Conservation (phyloP, 2,888 invertebrate genomes). For the Brachynemurus nebulosus region DNA sequence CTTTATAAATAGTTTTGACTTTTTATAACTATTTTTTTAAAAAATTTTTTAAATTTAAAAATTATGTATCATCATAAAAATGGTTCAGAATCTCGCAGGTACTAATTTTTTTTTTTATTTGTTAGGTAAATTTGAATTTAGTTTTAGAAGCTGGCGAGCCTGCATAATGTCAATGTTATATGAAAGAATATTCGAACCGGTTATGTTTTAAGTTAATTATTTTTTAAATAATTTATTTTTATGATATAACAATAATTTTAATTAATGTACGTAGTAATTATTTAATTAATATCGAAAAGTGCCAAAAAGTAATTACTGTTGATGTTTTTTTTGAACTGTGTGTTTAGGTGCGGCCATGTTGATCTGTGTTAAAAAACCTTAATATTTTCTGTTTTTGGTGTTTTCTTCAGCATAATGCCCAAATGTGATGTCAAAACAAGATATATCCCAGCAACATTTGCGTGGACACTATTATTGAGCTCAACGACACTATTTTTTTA, state of each 20-base stretch:
- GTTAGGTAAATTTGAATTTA: not conserved
- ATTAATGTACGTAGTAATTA: not conserved
- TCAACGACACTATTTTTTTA: constrained; percentile 92
- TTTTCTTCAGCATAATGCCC: constrained; percentile 53
- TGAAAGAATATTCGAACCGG: not conserved
- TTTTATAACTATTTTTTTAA: not conserved
- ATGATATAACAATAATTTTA: not conserved
- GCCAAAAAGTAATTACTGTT: not conserved
- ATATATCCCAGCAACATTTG: constrained; percentile 96
- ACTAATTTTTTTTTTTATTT: too few relatives aligned
- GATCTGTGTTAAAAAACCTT: constrained; percentile 33
- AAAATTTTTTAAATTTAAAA: not conserved
- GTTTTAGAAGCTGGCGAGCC: not conserved
- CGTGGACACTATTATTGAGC: constrained; percentile 89
- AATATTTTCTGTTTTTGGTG: constrained; percentile 15
- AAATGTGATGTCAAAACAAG: constrained; percentile 94
- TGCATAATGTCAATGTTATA: not conserved
- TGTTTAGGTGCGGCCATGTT: constrained; percentile 47
- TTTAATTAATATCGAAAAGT: not conserved
- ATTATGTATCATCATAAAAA: too few relatives aligned
- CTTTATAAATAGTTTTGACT: not conserved
- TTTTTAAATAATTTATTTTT: too few relatives aligned
- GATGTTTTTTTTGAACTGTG: constrained; percentile 5
- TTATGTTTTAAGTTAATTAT: constrained; percentile 1
- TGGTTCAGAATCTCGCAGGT: too few relatives aligned